Base-by-base conservation (phyloP, 1,140 invertebrate genomes). In the Cyphomyrmex costatus region DNA sequence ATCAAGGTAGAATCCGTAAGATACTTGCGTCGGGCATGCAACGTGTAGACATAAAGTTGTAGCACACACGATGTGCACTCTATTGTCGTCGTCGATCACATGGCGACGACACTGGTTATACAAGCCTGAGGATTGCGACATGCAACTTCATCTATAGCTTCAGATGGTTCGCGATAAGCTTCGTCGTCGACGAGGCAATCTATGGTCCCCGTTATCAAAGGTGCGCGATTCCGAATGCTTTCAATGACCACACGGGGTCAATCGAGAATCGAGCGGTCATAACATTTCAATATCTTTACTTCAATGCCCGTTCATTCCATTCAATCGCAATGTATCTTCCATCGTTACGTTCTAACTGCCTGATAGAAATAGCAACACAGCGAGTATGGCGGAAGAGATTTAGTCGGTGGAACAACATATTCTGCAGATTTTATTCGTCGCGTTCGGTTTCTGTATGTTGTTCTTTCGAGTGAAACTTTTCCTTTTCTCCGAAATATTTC, bases 121-220 rank as follows among this genome's bases (percentile, higher is more conserved):
- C 68, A 83, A 49, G 36, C n/a, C 36, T 36, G 53, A 27, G 66
- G 80, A 79, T 53, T 65, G 53, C 58, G 82, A 33, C 61, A 42
- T 74, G 88, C 87, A 89, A 89, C 83, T 89, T 89, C 87, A 89
- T 89, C 87, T 56, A 61, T 56, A 36, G 68, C 71, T 19, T 58
- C 68, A 58, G 79, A 82, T 73, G 36, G 51, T 46, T 53, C 42
- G 14, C 68, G 68, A 83, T 83, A 83, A 83, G 53, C 68, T n/a
- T 27, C 51, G 68, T 73, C 53, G 36, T 49, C 68, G 53, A 16
- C 30, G 24, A 82, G 19, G 68, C 53, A 83, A 83, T 61, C 68
- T 61, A 83, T 68, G 53, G 51, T 14, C 53, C 56, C 79, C 79
- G 68, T 83, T 83, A 83, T 83, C 79, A 58, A 42, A 71, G 66